phyloP scores from a whole-genome alignment of 2,797 vertebrate genomes.

The Tapera naevia region DNA sequence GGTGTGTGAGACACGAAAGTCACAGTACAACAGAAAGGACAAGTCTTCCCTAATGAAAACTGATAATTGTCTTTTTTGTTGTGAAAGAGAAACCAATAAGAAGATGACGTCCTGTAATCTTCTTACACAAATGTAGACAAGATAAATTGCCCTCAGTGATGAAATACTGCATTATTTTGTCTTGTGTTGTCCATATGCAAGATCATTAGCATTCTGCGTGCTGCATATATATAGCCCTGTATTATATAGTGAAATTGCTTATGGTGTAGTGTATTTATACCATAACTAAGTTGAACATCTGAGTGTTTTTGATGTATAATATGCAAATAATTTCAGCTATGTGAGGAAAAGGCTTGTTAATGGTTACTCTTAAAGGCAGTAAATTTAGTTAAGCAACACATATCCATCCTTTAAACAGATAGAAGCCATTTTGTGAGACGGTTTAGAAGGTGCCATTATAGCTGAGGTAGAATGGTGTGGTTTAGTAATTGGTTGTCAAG shows the following conservation, averaged over 20 bases:
- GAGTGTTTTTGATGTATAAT: background rate
- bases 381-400: background rate
- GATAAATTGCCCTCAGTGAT: slow-evolving; percentile 29
- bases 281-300: background rate
- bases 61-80: background rate
- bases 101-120: slow-evolving; percentile 18
- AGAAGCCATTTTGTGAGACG: background rate
- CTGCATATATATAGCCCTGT: background rate
- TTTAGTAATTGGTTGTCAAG: background rate
- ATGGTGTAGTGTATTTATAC: background rate
- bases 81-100: slow-evolving; percentile 33
- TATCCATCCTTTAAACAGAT: background rate
- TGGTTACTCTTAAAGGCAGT: background rate
- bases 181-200: background rate
- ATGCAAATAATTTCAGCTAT: background rate
- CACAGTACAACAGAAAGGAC: background rate
- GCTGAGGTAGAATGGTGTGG: background rate
- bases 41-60: background rate
- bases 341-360: background rate
- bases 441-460: background rate
- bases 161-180: background rate
- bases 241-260: background rate
- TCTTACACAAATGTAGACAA: background rate
- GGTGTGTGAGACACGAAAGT: slow-evolving; percentile 4
- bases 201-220: background rate